Conservation (phyloP, 2,888 invertebrate genomes). For the Cephus nigrinus region DNA sequence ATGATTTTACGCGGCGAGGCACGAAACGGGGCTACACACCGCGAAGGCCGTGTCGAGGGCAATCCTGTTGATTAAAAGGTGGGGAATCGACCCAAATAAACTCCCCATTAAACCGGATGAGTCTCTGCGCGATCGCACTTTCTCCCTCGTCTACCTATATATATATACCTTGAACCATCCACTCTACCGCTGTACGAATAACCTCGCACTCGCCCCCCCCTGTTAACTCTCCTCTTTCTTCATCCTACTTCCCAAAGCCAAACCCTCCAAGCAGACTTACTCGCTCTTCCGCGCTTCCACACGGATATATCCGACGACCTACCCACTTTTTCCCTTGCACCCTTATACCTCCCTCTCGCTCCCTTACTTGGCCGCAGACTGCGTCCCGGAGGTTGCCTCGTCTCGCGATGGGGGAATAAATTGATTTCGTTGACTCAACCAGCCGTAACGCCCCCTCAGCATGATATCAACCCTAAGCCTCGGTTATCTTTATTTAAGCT, state of each 20-base stretch:
- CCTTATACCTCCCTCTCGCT: neutral
- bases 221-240: neutral
- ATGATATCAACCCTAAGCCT: slow-evolving; percentile 65
- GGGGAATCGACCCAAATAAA: slow-evolving; percentile 55
- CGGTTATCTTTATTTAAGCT: slow-evolving; percentile 66
- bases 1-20: slow-evolving; percentile 6
- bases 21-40: slow-evolving; percentile 2
- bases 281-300: slow-evolving; percentile 3
- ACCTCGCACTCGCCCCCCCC: neutral
- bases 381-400: slow-evolving; percentile 21
- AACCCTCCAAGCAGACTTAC: neutral
- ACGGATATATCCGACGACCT: slow-evolving; percentile 13
- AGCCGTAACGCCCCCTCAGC: slow-evolving; percentile 64
- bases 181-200: neutral
- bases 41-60: slow-evolving; percentile 39
- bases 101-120: slow-evolving; percentile 53
- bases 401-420: slow-evolving; percentile 55
- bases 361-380: slow-evolving; percentile 9
- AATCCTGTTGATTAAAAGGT: slow-evolving; percentile 49
- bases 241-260: neutral
- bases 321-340: slow-evolving; percentile 18
- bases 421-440: slow-evolving; percentile 66
- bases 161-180: neutral
- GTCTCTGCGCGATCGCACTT: slow-evolving; percentile 45
- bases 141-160: slow-evolving; percentile 20